These are phyloP conservation scores for Halcyon senegalensis DNA, from an alignment of 2,113 vertebrate genomes.

Conservation along the genomic window DNA sequence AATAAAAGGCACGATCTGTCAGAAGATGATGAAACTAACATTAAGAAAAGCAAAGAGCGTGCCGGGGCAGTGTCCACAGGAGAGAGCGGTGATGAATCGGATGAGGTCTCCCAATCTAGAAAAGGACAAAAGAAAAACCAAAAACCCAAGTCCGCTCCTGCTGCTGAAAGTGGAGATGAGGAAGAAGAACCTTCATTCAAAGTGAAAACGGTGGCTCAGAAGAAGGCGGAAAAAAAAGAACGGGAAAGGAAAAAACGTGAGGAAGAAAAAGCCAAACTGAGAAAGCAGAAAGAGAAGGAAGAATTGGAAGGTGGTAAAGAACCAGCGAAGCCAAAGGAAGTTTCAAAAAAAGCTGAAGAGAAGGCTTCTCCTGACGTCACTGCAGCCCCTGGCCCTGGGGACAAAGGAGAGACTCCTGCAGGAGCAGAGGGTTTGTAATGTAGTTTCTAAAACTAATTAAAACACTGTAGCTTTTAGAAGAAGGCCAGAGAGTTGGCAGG, in stretches of 20 bases:
- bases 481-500: background rate
- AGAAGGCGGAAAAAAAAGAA: conserved; percentile 98
- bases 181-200: conserved; percentile 83
- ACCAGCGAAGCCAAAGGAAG: conserved; percentile 71
- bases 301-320: conserved; percentile 82
- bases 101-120: conserved; percentile 75
- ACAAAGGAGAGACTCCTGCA: conserved; percentile 74
- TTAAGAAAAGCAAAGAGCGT: conserved; percentile 69
- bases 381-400: conserved; percentile 68
- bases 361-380: conserved; percentile 42
- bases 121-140: conserved; percentile 88
- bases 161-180: conserved; percentile 81
- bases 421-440: conserved; percentile 81
- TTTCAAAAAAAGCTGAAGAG: conserved; percentile 62
- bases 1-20: conserved; percentile 69
- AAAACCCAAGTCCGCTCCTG: conserved; percentile 77
- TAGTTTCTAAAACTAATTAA: background rate
- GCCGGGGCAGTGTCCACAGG: conserved; percentile 53
- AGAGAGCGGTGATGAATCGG: conserved; percentile 79
- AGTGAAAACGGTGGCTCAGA: conserved; percentile 96
- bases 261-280: conserved; percentile 85
- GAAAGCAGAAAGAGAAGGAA: conserved; percentile 88
- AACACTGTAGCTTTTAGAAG: background rate
- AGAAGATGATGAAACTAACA: conserved; percentile 73
- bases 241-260: conserved; percentile 92